Conservation (phyloP, 2,888 invertebrate species). For the Epiblema foenella region DNA sequence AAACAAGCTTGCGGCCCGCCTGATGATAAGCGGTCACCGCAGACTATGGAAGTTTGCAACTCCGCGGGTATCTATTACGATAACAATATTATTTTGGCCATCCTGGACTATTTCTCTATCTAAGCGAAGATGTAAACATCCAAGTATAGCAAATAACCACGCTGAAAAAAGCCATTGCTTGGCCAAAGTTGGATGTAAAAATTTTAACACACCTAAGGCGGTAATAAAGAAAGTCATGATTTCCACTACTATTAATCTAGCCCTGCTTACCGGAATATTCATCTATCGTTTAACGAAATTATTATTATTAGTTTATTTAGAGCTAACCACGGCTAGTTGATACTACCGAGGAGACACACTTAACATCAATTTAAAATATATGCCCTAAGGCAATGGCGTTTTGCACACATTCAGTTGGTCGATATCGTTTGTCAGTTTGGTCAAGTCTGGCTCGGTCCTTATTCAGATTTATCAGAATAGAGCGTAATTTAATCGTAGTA, state of each 20-base stretch:
- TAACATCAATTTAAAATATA: background rate
- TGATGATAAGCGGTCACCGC: too few relatives aligned
- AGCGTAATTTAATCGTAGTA: background rate
- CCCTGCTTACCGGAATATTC: constrained; percentile 21
- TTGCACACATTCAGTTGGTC: background rate
- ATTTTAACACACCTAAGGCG: background rate
- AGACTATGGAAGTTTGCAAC: too few relatives aligned
- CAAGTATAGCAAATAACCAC: background rate
- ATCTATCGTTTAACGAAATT: background rate
- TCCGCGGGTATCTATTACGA: background rate
- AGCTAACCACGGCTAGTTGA: constrained; percentile 5
- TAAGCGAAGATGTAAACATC: background rate
- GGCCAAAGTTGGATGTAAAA: background rate
- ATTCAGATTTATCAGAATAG: background rate
- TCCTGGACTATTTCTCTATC: background rate
- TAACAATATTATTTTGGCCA: background rate
- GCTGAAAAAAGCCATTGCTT: background rate
- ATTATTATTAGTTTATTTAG: constrained; percentile 4
- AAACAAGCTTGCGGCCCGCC: too few relatives aligned
- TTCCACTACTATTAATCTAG: constrained; percentile 1
- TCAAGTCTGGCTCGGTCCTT: background rate
- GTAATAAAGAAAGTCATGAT: background rate
- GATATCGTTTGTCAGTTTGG: background rate
- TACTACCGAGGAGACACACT: background rate
- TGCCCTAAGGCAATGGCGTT: background rate